Conservation (phyloP, 2,113 vertebrate species). For the Motacilla tschutschensis region DNA sequence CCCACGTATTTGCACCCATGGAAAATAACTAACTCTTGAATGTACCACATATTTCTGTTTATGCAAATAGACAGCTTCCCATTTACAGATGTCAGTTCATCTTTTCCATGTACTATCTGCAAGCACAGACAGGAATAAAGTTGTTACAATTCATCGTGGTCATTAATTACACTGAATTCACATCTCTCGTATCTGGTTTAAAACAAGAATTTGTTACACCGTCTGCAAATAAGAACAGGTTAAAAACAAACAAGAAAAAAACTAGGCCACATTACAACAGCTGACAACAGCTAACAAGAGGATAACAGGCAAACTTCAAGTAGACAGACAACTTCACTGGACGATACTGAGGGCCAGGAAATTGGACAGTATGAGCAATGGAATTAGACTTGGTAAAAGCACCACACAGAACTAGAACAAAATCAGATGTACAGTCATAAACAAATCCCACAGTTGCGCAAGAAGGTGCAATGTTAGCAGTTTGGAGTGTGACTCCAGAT, state of each 20-base stretch:
- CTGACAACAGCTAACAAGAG: background rate
- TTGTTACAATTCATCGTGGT: background rate
- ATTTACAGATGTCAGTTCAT: background rate
- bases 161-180: background rate
- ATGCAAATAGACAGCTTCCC: background rate
- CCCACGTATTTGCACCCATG: background rate
- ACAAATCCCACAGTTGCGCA: background rate
- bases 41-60: background rate
- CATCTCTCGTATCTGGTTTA: background rate
- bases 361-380: background rate
- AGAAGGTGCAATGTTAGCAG: background rate
- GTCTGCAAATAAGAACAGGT: background rate
- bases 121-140: background rate
- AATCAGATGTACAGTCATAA: background rate
- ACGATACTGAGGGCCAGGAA: background rate
- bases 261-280: background rate
- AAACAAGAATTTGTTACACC: background rate
- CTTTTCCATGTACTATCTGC: background rate
- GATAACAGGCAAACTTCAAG: background rate
- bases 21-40: background rate
- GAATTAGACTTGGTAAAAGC: background rate
- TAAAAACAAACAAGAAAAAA: background rate
- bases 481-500: rapidly evolving
- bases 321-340: background rate
- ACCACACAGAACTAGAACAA: background rate